Evolutionary conservation across 2,888 invertebrate species (phyloP), one percentile per base, ranked within the genome.

Genomic region (Habrosyne pyritoides): DNA sequence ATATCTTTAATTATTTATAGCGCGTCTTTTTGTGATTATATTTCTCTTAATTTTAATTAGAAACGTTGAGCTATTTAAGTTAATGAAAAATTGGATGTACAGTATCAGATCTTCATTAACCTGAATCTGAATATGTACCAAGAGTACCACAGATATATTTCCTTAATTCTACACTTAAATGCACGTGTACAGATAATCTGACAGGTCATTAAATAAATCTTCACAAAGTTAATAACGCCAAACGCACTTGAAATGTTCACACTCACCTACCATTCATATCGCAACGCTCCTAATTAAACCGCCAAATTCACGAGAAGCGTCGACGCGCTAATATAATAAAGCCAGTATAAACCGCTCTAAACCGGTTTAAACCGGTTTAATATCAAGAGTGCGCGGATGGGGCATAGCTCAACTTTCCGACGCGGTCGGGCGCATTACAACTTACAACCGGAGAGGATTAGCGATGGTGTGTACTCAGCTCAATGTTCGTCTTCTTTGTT

Each of bases 271-370:
- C 73, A 72, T 78, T 79, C 74, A 79, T 76, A 81, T 71, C 73
- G 68, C 75, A 64, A 73, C 73, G 68, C 67, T 71, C 72, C 80
- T 84, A 86, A 86, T 86, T 86, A 87, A 87, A 86, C 84, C 78
- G 60, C 83, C 79, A 69, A 82, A 86, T 81, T 83, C 78, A 77
- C 75, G 71, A 73, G 67, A 67, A 75, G 71, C 84, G 86, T 81
- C 84, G 85, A 84, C 86, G 83, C 83, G 86, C 81, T 91, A 88
- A 90, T 91, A 89, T 88, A 88, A 89, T 89, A 87, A 89, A 91
- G 85, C 89, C 86, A 79, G 84, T 77, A 81, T 87, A 86, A 87
- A 88, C 87, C 87, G 75, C 83, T 82, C 78, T 86, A 84, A 90
- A 87, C 86, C 81, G 79, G 87, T 88, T 87, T 88, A 83, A 90